Conservation (phyloP, 2,113 vertebrate genomes). For the human (Homo sapiens) region GRCh38 chr1:242466001-242466500, state of each 20-base stretch:
- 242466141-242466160: not conserved
- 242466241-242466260: not conserved
- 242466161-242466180: not conserved
- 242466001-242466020: not conserved
- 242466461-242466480: not conserved
- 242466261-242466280: not conserved
- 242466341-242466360: not conserved
- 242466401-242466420: not conserved
- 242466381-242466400: not conserved
- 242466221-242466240: not conserved
- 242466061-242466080: not conserved
- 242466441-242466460: not conserved
- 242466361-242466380: not conserved
- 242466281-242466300: not conserved
- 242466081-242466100: not conserved
- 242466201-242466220: not conserved
- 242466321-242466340: not conserved
- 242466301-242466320: not conserved
- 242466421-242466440: not conserved
- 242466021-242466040: not conserved
- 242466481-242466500: not conserved
- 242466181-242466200: not conserved
- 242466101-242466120: not conserved
- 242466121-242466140: not conserved
- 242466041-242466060: not conserved